These are phyloP conservation scores for Bubalus kerabau DNA, from an alignment of 2,113 vertebrate genomes.

Conservation along the genomic window DNA sequence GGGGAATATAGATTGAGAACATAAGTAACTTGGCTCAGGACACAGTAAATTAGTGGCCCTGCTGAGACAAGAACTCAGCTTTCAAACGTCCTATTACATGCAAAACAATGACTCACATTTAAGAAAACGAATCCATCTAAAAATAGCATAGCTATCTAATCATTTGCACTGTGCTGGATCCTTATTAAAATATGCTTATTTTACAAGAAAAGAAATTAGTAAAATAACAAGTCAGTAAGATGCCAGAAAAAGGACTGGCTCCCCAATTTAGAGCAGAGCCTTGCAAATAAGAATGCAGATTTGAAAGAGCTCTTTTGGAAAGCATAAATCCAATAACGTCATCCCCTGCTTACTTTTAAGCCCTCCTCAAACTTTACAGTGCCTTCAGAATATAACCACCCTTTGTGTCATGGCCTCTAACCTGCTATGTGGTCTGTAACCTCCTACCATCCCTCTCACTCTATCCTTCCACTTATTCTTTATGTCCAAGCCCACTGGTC, in stretches of 20 bases:
- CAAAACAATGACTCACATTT: background rate
- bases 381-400: background rate
- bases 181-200: constrained; percentile 5
- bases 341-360: background rate
- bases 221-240: constrained; percentile 9
- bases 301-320: background rate
- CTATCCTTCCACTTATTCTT: background rate
- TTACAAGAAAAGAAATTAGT: background rate
- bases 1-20: background rate
- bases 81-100: background rate
- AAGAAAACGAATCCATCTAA: background rate
- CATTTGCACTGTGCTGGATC: background rate
- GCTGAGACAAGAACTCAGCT: background rate
- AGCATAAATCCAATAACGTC: background rate
- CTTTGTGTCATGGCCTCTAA: background rate
- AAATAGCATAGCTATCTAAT: background rate
- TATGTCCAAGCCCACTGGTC: background rate
- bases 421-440: background rate
- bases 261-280: background rate
- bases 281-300: background rate
- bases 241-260: background rate
- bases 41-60: background rate
- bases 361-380: background rate
- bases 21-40: background rate
- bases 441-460: background rate